Conservation (phyloP, 2,797 vertebrate species). For the Gallirallus australis region DNA sequence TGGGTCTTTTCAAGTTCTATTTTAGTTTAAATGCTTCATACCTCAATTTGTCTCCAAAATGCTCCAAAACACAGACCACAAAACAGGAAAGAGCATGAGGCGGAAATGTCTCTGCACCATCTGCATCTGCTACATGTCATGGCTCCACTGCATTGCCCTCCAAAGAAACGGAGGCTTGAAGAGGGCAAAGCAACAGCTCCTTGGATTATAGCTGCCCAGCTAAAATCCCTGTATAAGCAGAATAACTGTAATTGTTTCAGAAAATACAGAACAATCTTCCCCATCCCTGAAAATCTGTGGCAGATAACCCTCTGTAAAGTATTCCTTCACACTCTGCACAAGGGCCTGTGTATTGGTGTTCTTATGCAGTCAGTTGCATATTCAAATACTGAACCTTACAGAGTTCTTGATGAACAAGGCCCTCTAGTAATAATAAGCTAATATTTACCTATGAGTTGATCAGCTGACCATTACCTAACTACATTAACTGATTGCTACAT, state of each 20-base stretch:
- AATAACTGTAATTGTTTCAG: background rate
- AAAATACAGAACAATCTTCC: background rate
- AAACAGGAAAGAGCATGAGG: background rate
- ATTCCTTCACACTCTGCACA: background rate
- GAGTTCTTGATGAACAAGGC: slow-evolving; percentile 34
- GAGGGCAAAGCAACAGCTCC: background rate
- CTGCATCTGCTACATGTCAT: background rate
- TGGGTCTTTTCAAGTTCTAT: background rate
- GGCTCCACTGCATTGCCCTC: background rate
- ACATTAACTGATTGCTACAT: slow-evolving; percentile 26
- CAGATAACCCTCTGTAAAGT: background rate
- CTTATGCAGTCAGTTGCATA: slow-evolving; percentile 25
- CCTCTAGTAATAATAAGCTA: slow-evolving; percentile 40
- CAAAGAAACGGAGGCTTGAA: background rate
- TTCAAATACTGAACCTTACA: slow-evolving; percentile 37
- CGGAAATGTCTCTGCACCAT: background rate
- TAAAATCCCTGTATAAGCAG: background rate
- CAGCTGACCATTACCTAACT: slow-evolving; percentile 19
- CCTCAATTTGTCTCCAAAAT: slow-evolving; percentile 35
- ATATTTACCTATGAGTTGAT: slow-evolving; percentile 45
- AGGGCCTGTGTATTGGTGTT: background rate
- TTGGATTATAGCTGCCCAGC: background rate
- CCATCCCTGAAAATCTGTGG: background rate
- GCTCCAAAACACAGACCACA: background rate
- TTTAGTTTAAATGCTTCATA: slow-evolving; percentile 24